Evolutionary conservation across 2,888 invertebrate species (phyloP).

Genomic region (Mythimna loreyi): DNA sequence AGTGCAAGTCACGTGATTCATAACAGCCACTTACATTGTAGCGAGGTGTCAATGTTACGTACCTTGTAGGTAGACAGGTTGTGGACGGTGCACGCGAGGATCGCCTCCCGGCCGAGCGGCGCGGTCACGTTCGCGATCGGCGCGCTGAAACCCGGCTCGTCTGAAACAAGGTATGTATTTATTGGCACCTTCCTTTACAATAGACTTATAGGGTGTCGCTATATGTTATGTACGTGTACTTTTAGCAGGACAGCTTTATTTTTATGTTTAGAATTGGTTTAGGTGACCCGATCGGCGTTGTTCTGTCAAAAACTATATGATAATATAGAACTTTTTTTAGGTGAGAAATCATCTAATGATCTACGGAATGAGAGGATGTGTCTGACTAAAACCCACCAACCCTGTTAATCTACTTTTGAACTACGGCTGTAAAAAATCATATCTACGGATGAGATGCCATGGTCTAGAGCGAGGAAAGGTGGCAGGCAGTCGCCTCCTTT

Average conservation of each 20-base stretch:
- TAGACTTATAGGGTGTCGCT: slow-evolving; percentile 16
- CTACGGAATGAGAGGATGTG: too few species aligned
- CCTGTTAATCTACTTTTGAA: too few species aligned
- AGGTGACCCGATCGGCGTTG: too few species aligned
- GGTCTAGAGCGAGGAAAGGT: too few species aligned
- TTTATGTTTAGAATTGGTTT: too few species aligned
- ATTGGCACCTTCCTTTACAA: slow-evolving; percentile 27
- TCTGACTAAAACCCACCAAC: too few species aligned
- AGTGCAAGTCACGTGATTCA: slow-evolving; percentile 12
- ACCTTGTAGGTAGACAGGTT: slow-evolving; percentile 96
- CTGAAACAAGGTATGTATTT: slow-evolving; percentile 82
- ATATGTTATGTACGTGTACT: background rate
- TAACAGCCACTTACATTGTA: slow-evolving; percentile 8
- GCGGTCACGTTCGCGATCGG: slow-evolving; percentile 96
- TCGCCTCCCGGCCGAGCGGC: slow-evolving; percentile 96
- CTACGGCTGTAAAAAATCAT: too few species aligned
- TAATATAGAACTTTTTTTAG: too few species aligned
- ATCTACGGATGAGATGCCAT: too few species aligned
- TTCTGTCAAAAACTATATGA: too few species aligned
- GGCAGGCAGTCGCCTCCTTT: too few species aligned
- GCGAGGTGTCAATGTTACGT: slow-evolving; percentile 63
- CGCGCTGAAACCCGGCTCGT: slow-evolving; percentile 95
- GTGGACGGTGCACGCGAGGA: slow-evolving; percentile 95
- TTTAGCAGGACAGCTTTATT: background rate
- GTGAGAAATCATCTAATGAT: too few species aligned